Conservation (phyloP, 2,888 invertebrate genomes). For the Balanococcus diminutus region DNA sequence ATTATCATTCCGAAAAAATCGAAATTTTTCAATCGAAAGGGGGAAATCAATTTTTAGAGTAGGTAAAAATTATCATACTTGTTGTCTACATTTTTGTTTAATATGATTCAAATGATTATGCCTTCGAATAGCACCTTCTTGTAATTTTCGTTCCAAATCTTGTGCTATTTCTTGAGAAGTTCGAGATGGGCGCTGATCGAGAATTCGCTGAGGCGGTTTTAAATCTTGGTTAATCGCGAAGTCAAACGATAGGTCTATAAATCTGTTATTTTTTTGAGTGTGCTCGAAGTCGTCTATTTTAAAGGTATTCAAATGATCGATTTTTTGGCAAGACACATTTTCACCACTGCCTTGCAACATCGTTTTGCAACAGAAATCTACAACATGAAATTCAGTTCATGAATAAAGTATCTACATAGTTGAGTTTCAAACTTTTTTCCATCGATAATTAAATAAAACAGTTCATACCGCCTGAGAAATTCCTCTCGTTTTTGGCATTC, state of each 20-base stretch:
- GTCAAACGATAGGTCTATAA: not conserved
- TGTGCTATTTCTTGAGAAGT: not conserved
- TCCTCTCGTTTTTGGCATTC: not conserved
- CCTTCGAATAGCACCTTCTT: not conserved
- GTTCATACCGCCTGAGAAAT: not conserved
- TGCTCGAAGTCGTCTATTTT: conserved; percentile 15
- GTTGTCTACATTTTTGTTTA: not conserved
- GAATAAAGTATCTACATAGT: not conserved
- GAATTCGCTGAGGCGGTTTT: conserved; percentile 21
- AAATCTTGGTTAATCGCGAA: not conserved
- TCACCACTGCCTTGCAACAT: not conserved
- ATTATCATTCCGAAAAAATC: not conserved
- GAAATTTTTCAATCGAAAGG: not conserved
- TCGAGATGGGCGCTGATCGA: not conserved
- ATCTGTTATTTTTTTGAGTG: not conserved
- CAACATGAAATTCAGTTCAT: too few species aligned
- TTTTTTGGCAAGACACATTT: not conserved
- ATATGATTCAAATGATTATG: conserved; percentile 8
- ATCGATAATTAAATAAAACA: not conserved
- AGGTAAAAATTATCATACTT: not conserved
- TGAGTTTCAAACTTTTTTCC: not conserved
- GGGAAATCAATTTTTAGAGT: not conserved
- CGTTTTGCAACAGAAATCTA: conserved; percentile 13
- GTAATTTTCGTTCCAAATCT: conserved; percentile 28
- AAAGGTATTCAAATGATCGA: not conserved